phyloP scores from a whole-genome alignment of 1,140 invertebrate species.

The Drosophila pachea region DNA sequence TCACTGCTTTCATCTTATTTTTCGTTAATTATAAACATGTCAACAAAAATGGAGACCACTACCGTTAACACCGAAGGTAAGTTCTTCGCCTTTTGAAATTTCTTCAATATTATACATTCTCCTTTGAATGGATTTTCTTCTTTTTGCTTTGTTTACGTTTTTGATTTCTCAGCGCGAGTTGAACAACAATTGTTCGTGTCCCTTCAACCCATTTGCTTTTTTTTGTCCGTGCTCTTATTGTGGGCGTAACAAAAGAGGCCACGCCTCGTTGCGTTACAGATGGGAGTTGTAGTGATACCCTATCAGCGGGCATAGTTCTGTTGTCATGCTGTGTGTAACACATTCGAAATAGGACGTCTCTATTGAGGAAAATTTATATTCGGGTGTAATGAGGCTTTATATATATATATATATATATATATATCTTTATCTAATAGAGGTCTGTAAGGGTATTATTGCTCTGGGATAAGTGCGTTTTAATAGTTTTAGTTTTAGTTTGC shows the following conservation, averaged over 20 bases:
- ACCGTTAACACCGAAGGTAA: slow-evolving; percentile 48
- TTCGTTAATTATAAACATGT: slow-evolving; percentile 11
- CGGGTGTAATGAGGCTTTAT: no score
- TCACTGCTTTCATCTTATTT: slow-evolving; percentile 3
- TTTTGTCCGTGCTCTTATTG: slow-evolving; percentile 25
- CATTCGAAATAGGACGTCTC: no score
- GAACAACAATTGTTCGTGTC: slow-evolving; percentile 26
- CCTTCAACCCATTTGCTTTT: slow-evolving; percentile 7
- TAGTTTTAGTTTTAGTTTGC: slow-evolving; percentile 16
- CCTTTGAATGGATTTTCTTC: neutral
- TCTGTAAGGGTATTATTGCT: slow-evolving; percentile 2
- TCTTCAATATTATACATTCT: slow-evolving; percentile 2
- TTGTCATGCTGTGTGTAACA: no score
- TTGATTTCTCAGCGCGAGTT: slow-evolving; percentile 9
- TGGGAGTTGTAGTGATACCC: slow-evolving; percentile 23
- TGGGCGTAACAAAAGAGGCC: slow-evolving; percentile 46
- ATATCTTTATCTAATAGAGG: neutral
- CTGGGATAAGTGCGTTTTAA: neutral
- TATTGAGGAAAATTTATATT: no score
- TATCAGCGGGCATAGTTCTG: neutral
- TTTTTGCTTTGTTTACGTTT: slow-evolving; percentile 3
- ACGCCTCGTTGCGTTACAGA: slow-evolving; percentile 51
- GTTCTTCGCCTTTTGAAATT: neutral
- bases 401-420: no score
- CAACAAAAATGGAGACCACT: slow-evolving; percentile 47